Percentiles rank a stretch among this genome's conserved stretches.
Conservation (phyloP, 1,140 invertebrate genomes). For the Gryllus bimaculatus region DNA sequence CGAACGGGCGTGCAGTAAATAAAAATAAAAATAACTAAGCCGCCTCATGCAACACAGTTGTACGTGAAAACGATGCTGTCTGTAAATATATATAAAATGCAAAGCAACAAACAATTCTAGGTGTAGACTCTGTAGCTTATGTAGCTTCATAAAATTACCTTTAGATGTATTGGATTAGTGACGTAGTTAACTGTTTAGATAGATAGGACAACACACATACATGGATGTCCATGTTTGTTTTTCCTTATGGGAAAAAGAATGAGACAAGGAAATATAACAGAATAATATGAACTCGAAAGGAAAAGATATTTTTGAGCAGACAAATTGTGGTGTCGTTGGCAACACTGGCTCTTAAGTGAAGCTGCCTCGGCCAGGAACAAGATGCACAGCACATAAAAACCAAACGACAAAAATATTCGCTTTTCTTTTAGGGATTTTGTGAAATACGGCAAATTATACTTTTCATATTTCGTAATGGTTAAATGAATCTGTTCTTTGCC, state of each 20-base stretch:
- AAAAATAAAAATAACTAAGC: background rate
- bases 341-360: slow-evolving; percentile 4
- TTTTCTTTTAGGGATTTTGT: background rate
- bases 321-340: background rate
- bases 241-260: background rate
- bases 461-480: background rate
- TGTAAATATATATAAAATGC: slow-evolving; percentile 6
- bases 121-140: background rate
- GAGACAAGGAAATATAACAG: background rate
- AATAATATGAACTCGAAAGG: background rate
- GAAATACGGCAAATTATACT: background rate
- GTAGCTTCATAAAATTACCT: background rate
- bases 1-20: background rate
- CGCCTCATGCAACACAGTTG: background rate
- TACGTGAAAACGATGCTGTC: background rate
- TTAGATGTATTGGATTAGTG: background rate
- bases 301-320: slow-evolving; percentile 1
- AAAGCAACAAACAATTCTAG: slow-evolving; percentile 5
- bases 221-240: slow-evolving; percentile 4
- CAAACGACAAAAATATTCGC: slow-evolving; percentile 1
- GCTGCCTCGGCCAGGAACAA: slow-evolving; percentile 2
- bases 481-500: background rate
- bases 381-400: background rate
- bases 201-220: background rate
- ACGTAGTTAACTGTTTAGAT: background rate